Percentiles rank a stretch among this genome's conserved stretches.
Conservation (phyloP, 2,797 vertebrate species). For the Orientallactaga sibirica region DNA sequence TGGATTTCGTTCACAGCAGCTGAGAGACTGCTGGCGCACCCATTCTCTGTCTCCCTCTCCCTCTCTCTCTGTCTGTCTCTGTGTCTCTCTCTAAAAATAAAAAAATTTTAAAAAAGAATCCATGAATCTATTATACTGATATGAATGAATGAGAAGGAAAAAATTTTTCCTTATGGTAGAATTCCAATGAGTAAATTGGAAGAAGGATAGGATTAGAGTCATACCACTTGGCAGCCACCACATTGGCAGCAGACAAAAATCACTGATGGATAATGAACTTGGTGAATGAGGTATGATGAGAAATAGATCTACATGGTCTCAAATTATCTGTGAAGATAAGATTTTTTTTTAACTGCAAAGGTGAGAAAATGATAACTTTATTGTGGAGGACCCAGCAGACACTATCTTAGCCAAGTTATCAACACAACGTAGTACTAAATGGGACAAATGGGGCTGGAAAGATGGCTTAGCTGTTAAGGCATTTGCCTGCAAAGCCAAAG, state of each 20-base stretch:
- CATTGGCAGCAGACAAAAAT: not conserved
- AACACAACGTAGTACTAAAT: not conserved
- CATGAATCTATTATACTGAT: not conserved
- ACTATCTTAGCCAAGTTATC: no score
- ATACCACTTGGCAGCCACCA: not conserved
- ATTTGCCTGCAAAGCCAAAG: no score
- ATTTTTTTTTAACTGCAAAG: not conserved
- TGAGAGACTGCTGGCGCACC: no score
- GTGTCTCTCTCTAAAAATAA: no score
- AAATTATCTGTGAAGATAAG: not conserved
- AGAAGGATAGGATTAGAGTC: not conserved
- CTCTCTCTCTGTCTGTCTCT: no score
- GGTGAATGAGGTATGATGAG: not conserved
- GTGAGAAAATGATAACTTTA: not conserved
- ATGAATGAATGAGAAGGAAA: not conserved
- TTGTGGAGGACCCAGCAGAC: not conserved
- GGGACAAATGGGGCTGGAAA: not conserved
- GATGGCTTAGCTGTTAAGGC: no score
- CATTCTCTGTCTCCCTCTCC: no score
- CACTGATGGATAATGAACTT: not conserved
- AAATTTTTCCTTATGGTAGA: not conserved
- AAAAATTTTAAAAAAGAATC: not conserved
- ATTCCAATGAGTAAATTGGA: slow-evolving; percentile 3
- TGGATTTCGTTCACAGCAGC: no score
- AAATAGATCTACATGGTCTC: not conserved